Percentiles rank a stretch among this genome's conserved stretches.
These are phyloP conservation scores for Stegostoma tigrinum DNA, from an alignment of 2,113 vertebrate genomes.

Conservation along the genomic window DNA sequence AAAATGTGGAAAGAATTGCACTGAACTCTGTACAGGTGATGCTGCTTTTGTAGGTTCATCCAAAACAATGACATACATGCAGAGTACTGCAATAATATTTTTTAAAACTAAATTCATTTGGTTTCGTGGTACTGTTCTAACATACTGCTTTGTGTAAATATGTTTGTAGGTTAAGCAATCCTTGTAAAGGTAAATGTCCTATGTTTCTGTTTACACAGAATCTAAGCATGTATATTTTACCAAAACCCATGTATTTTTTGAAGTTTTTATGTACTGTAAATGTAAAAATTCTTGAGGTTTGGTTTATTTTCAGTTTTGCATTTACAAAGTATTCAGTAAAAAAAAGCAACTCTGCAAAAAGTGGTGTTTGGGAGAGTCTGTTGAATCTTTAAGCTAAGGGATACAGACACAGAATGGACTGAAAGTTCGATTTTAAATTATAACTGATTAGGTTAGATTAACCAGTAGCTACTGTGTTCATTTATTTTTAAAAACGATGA, in stretches of 20 bases:
- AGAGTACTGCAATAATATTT: constrained; percentile 95
- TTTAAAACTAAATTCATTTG: constrained; percentile 69
- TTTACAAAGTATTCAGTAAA: constrained; percentile 43
- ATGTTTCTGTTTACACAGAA: constrained; percentile 49
- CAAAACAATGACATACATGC: constrained; percentile 84
- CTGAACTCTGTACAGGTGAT: constrained; percentile 87
- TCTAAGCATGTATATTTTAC: constrained; percentile 68
- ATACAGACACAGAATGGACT: not conserved
- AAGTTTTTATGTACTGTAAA: constrained; percentile 58
- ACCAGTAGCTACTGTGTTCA: not conserved
- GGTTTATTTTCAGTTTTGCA: constrained; percentile 37
- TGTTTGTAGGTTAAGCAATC: constrained; percentile 74
- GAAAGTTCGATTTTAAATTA: not conserved
- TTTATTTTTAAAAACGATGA: not conserved
- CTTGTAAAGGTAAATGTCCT: constrained; percentile 67
- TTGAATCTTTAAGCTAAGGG: constrained; percentile 30
- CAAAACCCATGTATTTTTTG: constrained; percentile 61
- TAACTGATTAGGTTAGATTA: not conserved
- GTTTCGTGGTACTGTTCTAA: constrained; percentile 68
- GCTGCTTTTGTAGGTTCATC: constrained; percentile 80
- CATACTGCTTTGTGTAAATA: constrained; percentile 86
- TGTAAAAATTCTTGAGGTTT: constrained; percentile 44
- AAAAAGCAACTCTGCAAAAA: constrained; percentile 28
- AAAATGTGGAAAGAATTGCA: constrained; percentile 81
- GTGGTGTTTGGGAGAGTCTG: constrained; percentile 57